Evolutionary conservation across 2,797 vertebrate species (phyloP).

Genomic region (Dermochelys coriacea): DNA sequence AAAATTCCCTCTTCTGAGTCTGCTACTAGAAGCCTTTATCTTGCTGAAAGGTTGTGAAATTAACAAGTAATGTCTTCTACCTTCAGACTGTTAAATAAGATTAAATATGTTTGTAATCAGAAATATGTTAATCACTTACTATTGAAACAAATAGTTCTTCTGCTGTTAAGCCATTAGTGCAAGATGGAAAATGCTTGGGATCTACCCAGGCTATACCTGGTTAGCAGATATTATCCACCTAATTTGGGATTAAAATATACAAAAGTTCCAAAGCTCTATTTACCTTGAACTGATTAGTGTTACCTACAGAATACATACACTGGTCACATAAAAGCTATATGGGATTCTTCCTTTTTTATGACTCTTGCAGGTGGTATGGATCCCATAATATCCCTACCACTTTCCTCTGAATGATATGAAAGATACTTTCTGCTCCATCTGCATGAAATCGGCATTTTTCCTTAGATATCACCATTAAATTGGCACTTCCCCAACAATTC

Average conservation of each 20-base stretch:
- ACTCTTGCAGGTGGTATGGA: not conserved
- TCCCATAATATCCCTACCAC: not conserved
- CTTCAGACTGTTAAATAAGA: not conserved
- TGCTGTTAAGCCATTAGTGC: not conserved
- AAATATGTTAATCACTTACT: not conserved
- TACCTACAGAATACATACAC: not conserved
- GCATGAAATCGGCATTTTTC: not conserved
- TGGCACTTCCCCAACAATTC: not conserved
- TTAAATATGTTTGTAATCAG: not conserved
- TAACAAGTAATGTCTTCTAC: not conserved
- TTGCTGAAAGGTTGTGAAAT: slow-evolving; percentile 25
- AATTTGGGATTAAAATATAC: not conserved
- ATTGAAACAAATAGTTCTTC: not conserved
- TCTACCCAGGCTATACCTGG: not conserved
- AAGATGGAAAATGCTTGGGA: not conserved
- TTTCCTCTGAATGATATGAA: not conserved
- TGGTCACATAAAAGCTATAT: not conserved
- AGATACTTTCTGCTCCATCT: not conserved
- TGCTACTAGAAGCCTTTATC: slow-evolving; percentile 21
- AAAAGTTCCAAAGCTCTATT: not conserved
- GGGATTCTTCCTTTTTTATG: not conserved
- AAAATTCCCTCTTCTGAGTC: slow-evolving; percentile 29
- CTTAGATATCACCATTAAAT: not conserved
- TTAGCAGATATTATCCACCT: not conserved
- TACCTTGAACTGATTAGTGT: not conserved